Percentiles rank a stretch among this genome's conserved stretches.
Evolutionary conservation across 2,888 invertebrate genomes (phyloP).

Genomic region (Lasius platythorax): DNA sequence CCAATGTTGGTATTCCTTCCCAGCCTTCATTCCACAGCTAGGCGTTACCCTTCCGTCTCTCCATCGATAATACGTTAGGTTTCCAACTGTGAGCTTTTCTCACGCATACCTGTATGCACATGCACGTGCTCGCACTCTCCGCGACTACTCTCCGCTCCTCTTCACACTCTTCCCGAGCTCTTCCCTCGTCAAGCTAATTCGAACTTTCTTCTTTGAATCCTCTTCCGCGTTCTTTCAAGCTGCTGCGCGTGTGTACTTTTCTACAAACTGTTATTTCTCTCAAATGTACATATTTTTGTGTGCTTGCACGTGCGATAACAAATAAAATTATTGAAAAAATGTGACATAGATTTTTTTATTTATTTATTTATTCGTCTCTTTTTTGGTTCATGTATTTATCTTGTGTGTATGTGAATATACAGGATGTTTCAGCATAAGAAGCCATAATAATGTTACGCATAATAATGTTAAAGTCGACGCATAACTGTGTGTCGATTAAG

Average conservation of each 20-base stretch:
- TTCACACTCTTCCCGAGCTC: slow-evolving; percentile 37
- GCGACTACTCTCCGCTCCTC: slow-evolving; percentile 35
- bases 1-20: slow-evolving; percentile 59
- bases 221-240: slow-evolving; percentile 76
- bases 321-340: not conserved
- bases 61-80: slow-evolving; percentile 21
- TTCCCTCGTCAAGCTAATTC: slow-evolving; percentile 39
- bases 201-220: slow-evolving; percentile 38
- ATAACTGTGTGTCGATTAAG: not conserved
- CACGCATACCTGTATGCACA: slow-evolving; percentile 59
- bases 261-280: not conserved
- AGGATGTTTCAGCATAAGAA: too few relatives aligned
- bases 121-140: slow-evolving; percentile 53
- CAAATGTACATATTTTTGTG: not conserved
- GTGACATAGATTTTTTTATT: too few relatives aligned
- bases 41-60: slow-evolving; percentile 28
- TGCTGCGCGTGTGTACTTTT: slow-evolving; percentile 40
- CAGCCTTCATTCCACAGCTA: slow-evolving; percentile 66
- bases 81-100: slow-evolving; percentile 56
- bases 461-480: not conserved
- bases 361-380: not conserved
- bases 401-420: too few relatives aligned
- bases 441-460: not conserved
- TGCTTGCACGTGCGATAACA: not conserved
- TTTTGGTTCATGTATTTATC: not conserved